Evolutionary conservation across 1,140 invertebrate species (phyloP), one percentile per base, ranked within the genome.

Genomic region (Hylyphantes graminicola): DNA sequence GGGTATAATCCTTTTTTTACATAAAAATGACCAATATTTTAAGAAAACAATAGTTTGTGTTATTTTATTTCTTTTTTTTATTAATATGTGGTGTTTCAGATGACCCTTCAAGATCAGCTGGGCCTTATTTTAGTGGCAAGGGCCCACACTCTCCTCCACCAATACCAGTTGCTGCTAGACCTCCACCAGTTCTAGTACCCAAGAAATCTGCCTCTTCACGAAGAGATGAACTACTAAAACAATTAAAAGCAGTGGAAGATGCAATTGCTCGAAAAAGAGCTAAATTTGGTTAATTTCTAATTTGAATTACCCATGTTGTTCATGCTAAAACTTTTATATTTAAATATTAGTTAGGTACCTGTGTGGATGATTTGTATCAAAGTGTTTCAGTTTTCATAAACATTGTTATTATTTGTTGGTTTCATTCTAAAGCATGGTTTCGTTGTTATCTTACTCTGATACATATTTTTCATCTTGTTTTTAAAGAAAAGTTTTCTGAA

Each of bases 181-280:
- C 35, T 75, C 50, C 9, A 10, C 51, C 59, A 50, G 57, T 48
- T 4, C 48, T 51, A 50, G 67, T 86, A 54, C 85, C 87, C 86
- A 96, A 96, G 88, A 92, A 91, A 86, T 91, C 89, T 78, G 94
- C 94, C 0, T 94, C 94, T 6, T 95, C 96, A 0, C 92, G 97
- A 64, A 91, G 97, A 64, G 97, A 99, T 89, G 97, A 99, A 90
- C 92, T 99, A 7, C 91, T 99, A 3, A 98, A 98, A 89, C 97
- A 99, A 90, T 89, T 99, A n/a, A 97, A 98, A 89, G 97, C 97
- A 12, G 97, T 99, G 0, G 97, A 99, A 91, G 97, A 99, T 90
- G 97, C 97, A 0, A 99, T 99, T 87, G 97, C 97, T 7, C 94
- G 96, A 88, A 99, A 99, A 91, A 92, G 96, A 88, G 96, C 96